Percentiles rank a stretch among this genome's conserved stretches.
Evolutionary conservation across 2,888 invertebrate genomes (phyloP).

Genomic region (Tromatobia lineatoria): DNA sequence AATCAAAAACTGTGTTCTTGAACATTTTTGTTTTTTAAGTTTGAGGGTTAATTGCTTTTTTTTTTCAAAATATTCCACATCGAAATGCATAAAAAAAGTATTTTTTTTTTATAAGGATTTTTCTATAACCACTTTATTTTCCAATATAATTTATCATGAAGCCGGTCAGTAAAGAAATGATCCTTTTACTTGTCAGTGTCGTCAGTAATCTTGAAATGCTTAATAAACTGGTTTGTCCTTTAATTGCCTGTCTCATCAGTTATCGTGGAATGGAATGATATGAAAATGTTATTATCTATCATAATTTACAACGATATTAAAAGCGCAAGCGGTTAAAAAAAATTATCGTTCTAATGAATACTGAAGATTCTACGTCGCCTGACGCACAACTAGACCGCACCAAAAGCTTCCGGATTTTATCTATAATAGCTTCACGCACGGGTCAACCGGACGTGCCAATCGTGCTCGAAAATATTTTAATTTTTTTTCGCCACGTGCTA

Average conservation of each 20-base stretch:
- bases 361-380: neutral
- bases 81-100: too few relatives aligned
- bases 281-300: neutral
- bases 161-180: too few relatives aligned
- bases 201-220: neutral
- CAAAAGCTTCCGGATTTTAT: neutral
- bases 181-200: too few relatives aligned
- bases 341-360: neutral
- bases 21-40: too few relatives aligned
- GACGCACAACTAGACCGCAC: neutral
- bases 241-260: neutral
- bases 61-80: too few relatives aligned
- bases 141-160: too few relatives aligned
- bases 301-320: neutral
- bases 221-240: neutral
- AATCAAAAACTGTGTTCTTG: too few relatives aligned
- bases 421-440: neutral
- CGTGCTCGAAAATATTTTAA: constrained; percentile 2
- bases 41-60: neutral
- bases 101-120: too few relatives aligned
- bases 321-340: neutral
- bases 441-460: neutral
- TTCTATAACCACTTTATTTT: neutral
- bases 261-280: neutral
- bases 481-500: constrained; percentile 2